These are phyloP conservation scores for Capricornis sumatraensis DNA, from an alignment of 2,113 vertebrate species.

Conservation along the genomic window DNA sequence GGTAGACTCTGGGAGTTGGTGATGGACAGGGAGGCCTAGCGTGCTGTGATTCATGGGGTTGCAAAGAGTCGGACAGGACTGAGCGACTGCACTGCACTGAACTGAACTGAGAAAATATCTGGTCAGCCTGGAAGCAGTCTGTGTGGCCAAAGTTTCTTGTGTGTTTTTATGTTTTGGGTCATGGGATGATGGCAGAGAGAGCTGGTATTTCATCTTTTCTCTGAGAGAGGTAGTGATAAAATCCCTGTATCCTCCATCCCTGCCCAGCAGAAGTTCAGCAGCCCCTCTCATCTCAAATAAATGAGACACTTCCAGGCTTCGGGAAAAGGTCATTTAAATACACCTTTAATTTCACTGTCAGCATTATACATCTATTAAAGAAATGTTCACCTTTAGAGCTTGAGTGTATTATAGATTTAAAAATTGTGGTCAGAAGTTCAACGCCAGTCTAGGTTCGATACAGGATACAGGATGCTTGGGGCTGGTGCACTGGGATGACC, in stretches of 20 bases:
- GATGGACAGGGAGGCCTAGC: no score
- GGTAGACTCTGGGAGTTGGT: no score
- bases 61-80: no score
- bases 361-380: neutral
- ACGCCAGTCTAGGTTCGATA: no score
- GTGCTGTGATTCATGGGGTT: no score
- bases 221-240: neutral
- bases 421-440: neutral
- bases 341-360: neutral
- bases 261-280: neutral
- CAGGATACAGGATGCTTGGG: no score
- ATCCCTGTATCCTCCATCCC: neutral
- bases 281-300: neutral
- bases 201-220: neutral
- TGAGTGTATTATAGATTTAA: neutral
- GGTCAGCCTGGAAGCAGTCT: neutral
- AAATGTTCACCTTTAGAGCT: neutral
- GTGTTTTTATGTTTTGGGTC: neutral
- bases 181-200: accelerated
- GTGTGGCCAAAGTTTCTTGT: neutral
- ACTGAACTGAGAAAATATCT: neutral
- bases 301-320: neutral
- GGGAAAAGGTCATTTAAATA: neutral
- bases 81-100: no score
- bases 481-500: no score